Evolutionary conservation across 2,797 vertebrate species (phyloP).

Genomic region (Scleropages formosus): DNA sequence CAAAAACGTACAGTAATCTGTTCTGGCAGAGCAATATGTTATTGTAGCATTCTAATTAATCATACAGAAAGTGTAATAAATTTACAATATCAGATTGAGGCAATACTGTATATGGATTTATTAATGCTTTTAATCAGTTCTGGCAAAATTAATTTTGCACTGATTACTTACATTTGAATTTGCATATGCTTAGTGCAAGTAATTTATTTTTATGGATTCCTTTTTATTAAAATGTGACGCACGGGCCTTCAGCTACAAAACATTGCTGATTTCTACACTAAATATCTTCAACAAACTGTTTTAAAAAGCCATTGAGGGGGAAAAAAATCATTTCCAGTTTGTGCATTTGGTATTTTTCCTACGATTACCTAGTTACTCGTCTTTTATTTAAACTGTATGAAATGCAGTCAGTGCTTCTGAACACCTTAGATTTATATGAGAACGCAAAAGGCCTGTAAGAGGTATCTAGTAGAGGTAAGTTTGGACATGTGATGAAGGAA

Average conservation of each 20-base stretch:
- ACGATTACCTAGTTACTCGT: no score
- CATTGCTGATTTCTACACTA: constrained; percentile 68
- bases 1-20: constrained; percentile 86
- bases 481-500: no score
- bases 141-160: constrained; percentile 93
- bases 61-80: constrained; percentile 92
- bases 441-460: no score
- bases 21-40: constrained; percentile 87
- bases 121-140: constrained; percentile 93
- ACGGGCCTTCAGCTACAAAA: constrained; percentile 77
- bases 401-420: no score
- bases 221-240: constrained; percentile 88
- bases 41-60: constrained; percentile 94
- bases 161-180: constrained; percentile 89
- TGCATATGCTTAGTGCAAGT: constrained; percentile 87
- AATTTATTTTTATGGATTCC: constrained; percentile 91
- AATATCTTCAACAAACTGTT: constrained; percentile 63
- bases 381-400: no score
- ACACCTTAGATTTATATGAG: no score
- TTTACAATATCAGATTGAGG: constrained; percentile 90
- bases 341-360: no score
- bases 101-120: constrained; percentile 90
- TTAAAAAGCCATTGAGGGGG: constrained; percentile 40
- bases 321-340: no score
- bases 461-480: no score